Base-by-base conservation (phyloP, 2,797 vertebrate genomes). In the Okamejei kenojei region DNA sequence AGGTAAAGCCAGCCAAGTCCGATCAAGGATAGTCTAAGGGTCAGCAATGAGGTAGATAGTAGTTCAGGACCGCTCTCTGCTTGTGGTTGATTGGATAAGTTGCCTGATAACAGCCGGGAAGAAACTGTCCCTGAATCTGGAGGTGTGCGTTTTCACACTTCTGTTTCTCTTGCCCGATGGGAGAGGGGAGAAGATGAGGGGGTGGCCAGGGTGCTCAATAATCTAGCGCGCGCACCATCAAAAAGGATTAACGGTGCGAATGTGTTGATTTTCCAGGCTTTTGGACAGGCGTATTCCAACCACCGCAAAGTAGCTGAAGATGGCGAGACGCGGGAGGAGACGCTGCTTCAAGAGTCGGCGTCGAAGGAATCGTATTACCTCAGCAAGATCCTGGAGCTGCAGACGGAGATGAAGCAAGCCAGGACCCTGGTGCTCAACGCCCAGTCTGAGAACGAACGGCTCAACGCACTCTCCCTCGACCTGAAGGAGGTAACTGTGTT, bases 301-400 rank as follows among this genome's bases (percentile, higher is more conserved):
- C 98, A 99, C 95, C 98, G 98, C 45, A 99, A 99, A 95, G 99
- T 99, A 79, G 99, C 99, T 0, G 98, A 98, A 96, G 98, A 99
- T 95, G 98, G 99, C 0, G 98, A 99, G 95, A 98, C 96, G 0
- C 98, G 98, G 7, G 99, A 99, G 94, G 99, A 99, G 95, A 98
- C 97, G 0, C 95, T 99, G 45, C 97, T 99, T 84, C 98, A 98
- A 95, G 99, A 99, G 94, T 99, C 98, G 0, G 98, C 99, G 0
- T 98, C 97, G 0, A 99, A 99, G 95, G 99, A 99, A 95, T 98
- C 98, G 32, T 99, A 98, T 95, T 99, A 99, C 95, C 95, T 97
- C 9, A 96, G 97, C 93, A 98, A 98, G 38, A 97, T 99, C 93
- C 79, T 98, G 96, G 98, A 98, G 95, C 97, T 99, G 96, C 98